phyloP scores from a whole-genome alignment of 2,888 invertebrate genomes.

The Callimorpha dominula region DNA sequence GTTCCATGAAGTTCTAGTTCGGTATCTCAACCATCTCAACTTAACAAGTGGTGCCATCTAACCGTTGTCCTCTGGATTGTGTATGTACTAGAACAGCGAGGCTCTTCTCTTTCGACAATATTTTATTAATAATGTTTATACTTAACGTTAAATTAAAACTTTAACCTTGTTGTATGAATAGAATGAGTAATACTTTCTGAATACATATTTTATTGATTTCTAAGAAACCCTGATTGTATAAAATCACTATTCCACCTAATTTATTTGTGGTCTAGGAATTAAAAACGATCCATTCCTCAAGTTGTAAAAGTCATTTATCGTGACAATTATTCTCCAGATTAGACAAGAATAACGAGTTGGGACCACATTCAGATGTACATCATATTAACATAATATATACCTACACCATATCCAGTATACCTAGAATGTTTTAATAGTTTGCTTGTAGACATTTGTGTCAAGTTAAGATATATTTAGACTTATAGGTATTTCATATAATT shows the following conservation, averaged over 20 bases:
- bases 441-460: not conserved
- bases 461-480: not conserved
- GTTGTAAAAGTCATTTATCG: conserved; percentile 1
- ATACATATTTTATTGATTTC: conserved; percentile 2
- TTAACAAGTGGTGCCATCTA: not conserved
- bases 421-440: not conserved
- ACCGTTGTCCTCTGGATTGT: not conserved
- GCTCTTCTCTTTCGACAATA: not conserved
- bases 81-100: not conserved
- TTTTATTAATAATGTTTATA: not conserved
- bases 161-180: not conserved
- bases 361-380: not conserved
- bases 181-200: not conserved
- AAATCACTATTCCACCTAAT: not conserved
- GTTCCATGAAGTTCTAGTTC: too few species aligned
- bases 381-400: not conserved
- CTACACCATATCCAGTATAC: not conserved
- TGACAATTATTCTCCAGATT: not conserved
- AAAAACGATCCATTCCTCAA: conserved; percentile 1
- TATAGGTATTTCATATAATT: not conserved
- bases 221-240: not conserved
- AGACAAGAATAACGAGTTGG: not conserved
- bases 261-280: conserved; percentile 2
- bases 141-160: not conserved
- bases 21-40: too few species aligned